Base-by-base conservation (phyloP, 2,113 vertebrate species). In the Perca flavescens region DNA sequence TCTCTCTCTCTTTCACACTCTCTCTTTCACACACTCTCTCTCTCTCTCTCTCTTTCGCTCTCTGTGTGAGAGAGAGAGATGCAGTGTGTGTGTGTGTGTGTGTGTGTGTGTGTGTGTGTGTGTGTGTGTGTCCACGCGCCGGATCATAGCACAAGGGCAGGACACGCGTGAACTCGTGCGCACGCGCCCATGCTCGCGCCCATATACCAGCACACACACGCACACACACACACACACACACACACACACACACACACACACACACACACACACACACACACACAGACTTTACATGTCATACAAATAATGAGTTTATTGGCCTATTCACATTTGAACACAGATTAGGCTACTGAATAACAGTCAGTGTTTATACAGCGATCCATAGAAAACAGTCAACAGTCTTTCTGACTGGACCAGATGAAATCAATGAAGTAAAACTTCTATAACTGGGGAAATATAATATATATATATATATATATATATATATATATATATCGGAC, bases 71-170 rank as follows among this genome's bases (percentile, higher is more conserved):
- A 31, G 25, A 58, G 70, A 67, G 75, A 75, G 79, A 85, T 79
- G 70, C 80, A 63, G 75, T 79, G 70, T 58, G 74, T 78, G n/a
- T 72, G n/a, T n/a, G 64, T 67, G 60, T 11, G 60, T 36, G 60
- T 16, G 58, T 25, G 58, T 61, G 14, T 31, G 31, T 57, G 56
- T 57, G 22, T 57, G 56, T 31, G 31, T 46, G 40, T n/a, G 56
- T 34, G 70, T 56, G 53, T 54, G 73, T 80, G 21, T 79, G 19
- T 56, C 72, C 80, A 83, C 84, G 82, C 70, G 77, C 77, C 66
- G 58, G 83, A 85, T 85, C 88, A 83, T 31, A 68, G 79, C 78
- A 85, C 88, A 74, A 82, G 84, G 79, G 84, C 84, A 84, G 88
- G 84, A 86, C 87, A 86, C 60, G 81, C 69, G 87, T 85, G 82